Evolutionary conservation across 2,888 invertebrate genomes (phyloP).

Genomic region (Philhelius pedissequus): DNA sequence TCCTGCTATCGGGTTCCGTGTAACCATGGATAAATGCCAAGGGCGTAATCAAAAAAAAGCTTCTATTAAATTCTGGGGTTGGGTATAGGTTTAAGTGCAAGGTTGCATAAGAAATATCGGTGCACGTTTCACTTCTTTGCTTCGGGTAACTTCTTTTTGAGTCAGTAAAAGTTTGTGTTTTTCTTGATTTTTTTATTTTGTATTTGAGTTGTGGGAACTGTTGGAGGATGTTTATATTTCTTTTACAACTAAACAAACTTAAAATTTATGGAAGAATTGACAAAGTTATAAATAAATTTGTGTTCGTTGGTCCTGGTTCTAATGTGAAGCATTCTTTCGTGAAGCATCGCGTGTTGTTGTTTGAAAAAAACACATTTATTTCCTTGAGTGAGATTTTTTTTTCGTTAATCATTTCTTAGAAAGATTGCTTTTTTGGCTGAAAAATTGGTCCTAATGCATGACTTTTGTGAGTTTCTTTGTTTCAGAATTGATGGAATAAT

Average conservation of each 20-base stretch:
- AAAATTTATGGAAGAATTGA: slow-evolving; percentile 63
- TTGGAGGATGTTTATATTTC: slow-evolving; percentile 35
- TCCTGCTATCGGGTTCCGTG: slow-evolving; percentile 53
- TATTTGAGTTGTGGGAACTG: slow-evolving; percentile 42
- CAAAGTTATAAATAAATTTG: slow-evolving; percentile 60
- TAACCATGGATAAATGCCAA: slow-evolving; percentile 69
- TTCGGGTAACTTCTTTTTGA: slow-evolving; percentile 12
- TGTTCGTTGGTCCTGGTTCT: neutral
- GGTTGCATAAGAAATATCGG: slow-evolving; percentile 25
- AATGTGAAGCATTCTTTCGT: neutral
- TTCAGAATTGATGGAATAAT: neutral
- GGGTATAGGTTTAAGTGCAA: neutral
- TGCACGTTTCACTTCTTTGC: slow-evolving; percentile 18
- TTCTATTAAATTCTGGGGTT: slow-evolving; percentile 39
- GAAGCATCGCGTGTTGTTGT: slow-evolving; percentile 52
- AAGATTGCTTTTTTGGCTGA: neutral
- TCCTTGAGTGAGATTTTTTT: neutral
- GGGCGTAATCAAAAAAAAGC: slow-evolving; percentile 67
- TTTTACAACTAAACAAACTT: slow-evolving; percentile 44
- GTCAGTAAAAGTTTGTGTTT: neutral
- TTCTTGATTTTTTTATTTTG: neutral
- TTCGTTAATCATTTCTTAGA: neutral
- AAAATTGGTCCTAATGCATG: neutral
- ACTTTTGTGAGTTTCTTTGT: slow-evolving; percentile 7
- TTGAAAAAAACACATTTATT: slow-evolving; percentile 5